Conservation (phyloP, 2,113 vertebrate genomes). For the Sminthopsis crassicaudata region DNA sequence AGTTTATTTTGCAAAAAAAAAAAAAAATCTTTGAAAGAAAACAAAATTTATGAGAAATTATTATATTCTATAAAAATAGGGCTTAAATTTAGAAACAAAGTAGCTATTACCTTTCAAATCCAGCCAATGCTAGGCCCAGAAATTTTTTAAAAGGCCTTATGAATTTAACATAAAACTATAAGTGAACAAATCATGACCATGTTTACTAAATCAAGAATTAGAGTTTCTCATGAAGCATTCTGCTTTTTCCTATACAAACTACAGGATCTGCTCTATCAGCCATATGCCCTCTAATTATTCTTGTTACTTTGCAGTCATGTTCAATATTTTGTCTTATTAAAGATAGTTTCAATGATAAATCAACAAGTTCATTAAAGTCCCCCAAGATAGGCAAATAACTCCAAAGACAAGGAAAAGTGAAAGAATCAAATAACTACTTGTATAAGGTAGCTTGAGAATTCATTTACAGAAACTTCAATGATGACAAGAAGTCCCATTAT, state of each 20-base stretch:
- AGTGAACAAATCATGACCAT: slow-evolving; percentile 29
- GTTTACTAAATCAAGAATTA: slow-evolving; percentile 37
- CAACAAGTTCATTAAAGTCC: background rate
- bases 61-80: background rate
- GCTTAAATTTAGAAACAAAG: slow-evolving; percentile 13
- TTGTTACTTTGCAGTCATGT: background rate
- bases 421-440: background rate
- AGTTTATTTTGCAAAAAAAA: slow-evolving; percentile 44
- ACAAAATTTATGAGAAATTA: slow-evolving; percentile 53
- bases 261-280: background rate
- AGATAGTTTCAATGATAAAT: background rate
- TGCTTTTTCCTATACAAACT: background rate
- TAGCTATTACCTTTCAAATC: slow-evolving; percentile 24
- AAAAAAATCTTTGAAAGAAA: slow-evolving; percentile 39
- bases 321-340: slow-evolving; percentile 1
- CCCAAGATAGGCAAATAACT: background rate
- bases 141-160: slow-evolving; percentile 17
- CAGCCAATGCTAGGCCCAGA: slow-evolving; percentile 34
- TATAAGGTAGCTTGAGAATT: background rate
- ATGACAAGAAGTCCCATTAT: background rate
- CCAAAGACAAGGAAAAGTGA: background rate
- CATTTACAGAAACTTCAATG: background rate
- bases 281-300: background rate
- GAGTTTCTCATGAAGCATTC: slow-evolving; percentile 27
- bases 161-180: slow-evolving; percentile 39